phyloP scores from a whole-genome alignment of 1,140 invertebrate genomes.

The Aplysia californica region DNA sequence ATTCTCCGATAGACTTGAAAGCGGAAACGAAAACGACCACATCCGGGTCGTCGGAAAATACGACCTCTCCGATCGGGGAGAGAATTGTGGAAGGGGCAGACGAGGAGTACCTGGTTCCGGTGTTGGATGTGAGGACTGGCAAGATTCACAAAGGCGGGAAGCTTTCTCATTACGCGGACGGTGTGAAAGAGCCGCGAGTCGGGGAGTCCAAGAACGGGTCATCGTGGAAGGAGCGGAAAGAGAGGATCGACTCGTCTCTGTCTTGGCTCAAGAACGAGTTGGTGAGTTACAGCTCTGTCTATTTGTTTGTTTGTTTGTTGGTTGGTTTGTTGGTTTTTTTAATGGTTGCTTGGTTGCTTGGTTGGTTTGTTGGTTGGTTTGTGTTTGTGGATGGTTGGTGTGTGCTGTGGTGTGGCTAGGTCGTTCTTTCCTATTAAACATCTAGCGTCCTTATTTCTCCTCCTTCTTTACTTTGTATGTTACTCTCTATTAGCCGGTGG shows the following conservation, averaged over 20 bases:
- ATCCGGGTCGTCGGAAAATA: background rate
- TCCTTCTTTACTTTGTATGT: too few species aligned
- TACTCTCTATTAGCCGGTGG: too few species aligned
- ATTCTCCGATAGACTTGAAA: background rate
- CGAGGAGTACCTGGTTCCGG: background rate
- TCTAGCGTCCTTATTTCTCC: too few species aligned
- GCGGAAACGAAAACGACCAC: background rate
- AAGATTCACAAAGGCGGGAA: background rate
- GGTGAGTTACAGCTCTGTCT: constrained; percentile 5
- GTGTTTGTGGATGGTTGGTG: too few species aligned
- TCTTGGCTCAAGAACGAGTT: constrained; percentile 32
- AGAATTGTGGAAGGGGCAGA: background rate
- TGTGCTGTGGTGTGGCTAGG: too few species aligned
- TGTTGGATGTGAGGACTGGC: background rate
- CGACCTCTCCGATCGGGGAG: background rate
- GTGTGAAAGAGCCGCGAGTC: too few species aligned
- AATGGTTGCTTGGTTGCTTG: too few species aligned
- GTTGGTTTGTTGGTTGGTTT: too few species aligned
- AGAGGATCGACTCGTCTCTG: constrained; percentile 25
- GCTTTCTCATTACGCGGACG: too few species aligned
- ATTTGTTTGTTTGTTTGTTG: background rate
- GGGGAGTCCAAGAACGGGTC: too few species aligned
- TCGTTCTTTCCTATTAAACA: too few species aligned
- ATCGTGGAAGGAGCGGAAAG: constrained; percentile 17
- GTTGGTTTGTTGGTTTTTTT: too few species aligned